These are phyloP conservation scores for Clunio marinus DNA, from an alignment of 2,888 invertebrate genomes.

Conservation along the genomic window DNA sequence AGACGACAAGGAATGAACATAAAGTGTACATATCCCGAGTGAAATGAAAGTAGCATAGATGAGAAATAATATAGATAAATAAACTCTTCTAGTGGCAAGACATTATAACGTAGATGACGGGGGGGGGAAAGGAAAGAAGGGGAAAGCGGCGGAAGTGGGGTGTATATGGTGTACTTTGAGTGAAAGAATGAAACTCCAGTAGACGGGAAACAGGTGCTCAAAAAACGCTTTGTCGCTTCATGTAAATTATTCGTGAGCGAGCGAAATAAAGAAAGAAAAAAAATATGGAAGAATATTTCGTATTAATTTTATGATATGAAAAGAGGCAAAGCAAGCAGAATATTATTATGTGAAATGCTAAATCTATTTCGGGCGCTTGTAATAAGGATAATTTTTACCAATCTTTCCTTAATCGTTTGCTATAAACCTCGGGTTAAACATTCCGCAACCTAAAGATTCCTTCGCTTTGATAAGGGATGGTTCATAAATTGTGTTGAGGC, in stretches of 20 bases:
- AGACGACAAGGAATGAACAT: background rate
- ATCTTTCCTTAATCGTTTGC: background rate
- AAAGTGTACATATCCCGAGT: too few species aligned
- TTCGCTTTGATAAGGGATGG: background rate
- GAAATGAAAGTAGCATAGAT: constrained; percentile 4
- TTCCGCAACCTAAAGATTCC: background rate
- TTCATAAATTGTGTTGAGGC: too few species aligned
- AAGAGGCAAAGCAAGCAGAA: background rate
- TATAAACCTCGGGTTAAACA: background rate
- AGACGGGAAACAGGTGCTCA: constrained; percentile 20
- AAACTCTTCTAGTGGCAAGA: background rate
- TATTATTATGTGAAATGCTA: background rate
- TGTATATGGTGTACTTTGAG: too few species aligned
- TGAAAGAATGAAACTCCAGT: background rate
- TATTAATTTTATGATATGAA: constrained; percentile 16
- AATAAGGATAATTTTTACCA: background rate
- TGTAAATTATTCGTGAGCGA: constrained; percentile 3
- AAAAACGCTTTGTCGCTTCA: constrained; percentile 24
- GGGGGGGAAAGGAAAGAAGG: background rate
- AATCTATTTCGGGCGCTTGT: background rate
- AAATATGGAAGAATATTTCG: constrained; percentile 10
- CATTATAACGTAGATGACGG: too few species aligned
- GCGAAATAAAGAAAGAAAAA: background rate
- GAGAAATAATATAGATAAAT: constrained; percentile 5
- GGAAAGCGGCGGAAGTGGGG: background rate